These are phyloP conservation scores for Rhinatrema bivittatum DNA, from an alignment of 2,797 vertebrate species.

Conservation along the genomic window DNA sequence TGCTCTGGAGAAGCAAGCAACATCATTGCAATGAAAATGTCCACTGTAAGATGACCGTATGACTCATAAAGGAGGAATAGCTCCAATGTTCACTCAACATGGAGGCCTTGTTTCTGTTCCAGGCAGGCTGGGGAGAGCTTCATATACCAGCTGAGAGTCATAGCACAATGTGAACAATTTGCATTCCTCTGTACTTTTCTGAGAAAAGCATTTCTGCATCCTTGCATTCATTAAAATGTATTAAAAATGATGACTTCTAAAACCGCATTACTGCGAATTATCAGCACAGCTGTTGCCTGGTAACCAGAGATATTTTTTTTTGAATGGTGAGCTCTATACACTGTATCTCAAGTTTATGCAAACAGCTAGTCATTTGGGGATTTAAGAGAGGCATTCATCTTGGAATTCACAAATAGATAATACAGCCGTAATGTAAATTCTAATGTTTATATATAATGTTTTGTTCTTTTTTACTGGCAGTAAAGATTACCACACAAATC, in stretches of 20 bases:
- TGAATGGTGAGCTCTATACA: conserved; percentile 41
- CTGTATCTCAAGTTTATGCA: conserved; percentile 38
- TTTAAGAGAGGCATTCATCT: conserved; percentile 38
- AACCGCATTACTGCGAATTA: conserved; percentile 44
- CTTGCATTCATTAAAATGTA: conserved; percentile 41
- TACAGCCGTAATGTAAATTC: conserved; percentile 20
- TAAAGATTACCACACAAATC: not conserved
- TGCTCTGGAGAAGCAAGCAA: too few relatives aligned
- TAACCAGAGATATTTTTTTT: conserved; percentile 46
- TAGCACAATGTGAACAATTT: conserved; percentile 2
- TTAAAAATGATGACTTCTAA: conserved; percentile 50
- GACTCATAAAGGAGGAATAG: too few relatives aligned
- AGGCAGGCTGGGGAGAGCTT: too few relatives aligned
- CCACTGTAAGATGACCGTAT: too few relatives aligned
- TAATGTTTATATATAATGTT: conserved; percentile 26
- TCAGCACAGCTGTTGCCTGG: conserved; percentile 47
- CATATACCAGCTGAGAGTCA: too few relatives aligned
- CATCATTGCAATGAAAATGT: too few relatives aligned
- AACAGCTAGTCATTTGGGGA: conserved; percentile 39
- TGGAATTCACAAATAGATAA: conserved; percentile 41
- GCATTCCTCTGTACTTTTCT: conserved; percentile 16
- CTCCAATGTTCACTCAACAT: too few relatives aligned
- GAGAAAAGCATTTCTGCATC: conserved; percentile 23
- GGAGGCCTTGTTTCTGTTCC: too few relatives aligned
- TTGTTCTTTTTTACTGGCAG: conserved; percentile 11